These are phyloP conservation scores for Microctenopoma steveboyesi DNA, from an alignment of 2,797 vertebrate species.

Conservation along the genomic window DNA sequence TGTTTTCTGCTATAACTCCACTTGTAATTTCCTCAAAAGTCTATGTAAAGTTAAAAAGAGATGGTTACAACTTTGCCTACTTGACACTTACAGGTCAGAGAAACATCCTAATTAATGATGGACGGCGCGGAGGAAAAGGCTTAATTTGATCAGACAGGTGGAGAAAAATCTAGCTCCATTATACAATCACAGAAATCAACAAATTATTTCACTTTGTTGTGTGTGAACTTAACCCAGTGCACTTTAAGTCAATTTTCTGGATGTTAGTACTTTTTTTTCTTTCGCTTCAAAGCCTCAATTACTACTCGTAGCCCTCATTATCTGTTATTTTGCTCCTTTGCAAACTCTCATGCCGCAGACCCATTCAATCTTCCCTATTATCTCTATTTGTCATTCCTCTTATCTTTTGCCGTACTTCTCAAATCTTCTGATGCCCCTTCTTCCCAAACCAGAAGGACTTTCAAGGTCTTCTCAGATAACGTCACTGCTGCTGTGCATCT, in stretches of 20 bases:
- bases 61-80: slow-evolving; percentile 51
- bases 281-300: slow-evolving; percentile 29
- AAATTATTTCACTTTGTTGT: not conserved
- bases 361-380: slow-evolving; percentile 47
- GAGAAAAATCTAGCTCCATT: slow-evolving; percentile 9
- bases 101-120: slow-evolving; percentile 51
- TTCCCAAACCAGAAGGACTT: slow-evolving; percentile 78
- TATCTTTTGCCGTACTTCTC: slow-evolving; percentile 53
- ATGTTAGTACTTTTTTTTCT: slow-evolving; percentile 27
- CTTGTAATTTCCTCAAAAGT: not conserved
- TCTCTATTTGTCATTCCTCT: slow-evolving; percentile 64
- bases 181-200: slow-evolving; percentile 5
- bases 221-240: slow-evolving; percentile 4
- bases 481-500: slow-evolving; percentile 82
- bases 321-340: slow-evolving; percentile 48
- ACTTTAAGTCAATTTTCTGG: slow-evolving; percentile 31
- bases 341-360: slow-evolving; percentile 32
- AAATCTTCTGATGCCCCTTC: slow-evolving; percentile 52
- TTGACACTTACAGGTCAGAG: slow-evolving; percentile 48
- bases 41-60: slow-evolving; percentile 1
- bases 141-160: slow-evolving; percentile 55
- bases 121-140: slow-evolving; percentile 25
- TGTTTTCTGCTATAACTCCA: not conserved
- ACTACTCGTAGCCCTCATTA: slow-evolving; percentile 39
- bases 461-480: slow-evolving; percentile 81